Evolutionary conservation across 2,797 vertebrate species (phyloP), one percentile per base, ranked within the genome.

Genomic region (Halcyon chelicuti): DNA sequence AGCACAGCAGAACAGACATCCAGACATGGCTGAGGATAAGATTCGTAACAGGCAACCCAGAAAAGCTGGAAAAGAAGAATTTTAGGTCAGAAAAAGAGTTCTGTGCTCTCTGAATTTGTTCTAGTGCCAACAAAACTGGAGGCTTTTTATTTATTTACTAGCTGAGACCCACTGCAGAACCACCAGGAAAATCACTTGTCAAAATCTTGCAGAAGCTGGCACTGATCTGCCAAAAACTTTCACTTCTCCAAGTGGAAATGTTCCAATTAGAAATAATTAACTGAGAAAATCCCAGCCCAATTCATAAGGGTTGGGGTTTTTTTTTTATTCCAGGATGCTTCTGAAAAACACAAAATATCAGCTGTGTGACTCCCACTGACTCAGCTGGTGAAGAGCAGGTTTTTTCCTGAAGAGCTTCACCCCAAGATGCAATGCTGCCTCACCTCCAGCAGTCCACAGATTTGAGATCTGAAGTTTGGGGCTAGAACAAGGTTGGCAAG

Each of bases 231-330:
- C 73, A 83, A 54, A 65, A 87, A 94, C 52, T 86, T 93, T 84
- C 58, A 40, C 35, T 81, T 94, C 55, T 35, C 15, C 47, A 33
- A 7, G 22, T 57, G 81, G 65, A 60, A 20, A 52, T 57, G 60
- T 91, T 93, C 89, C 82, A 88, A 49, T 7, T 12, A 72, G 54
- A 93, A 94, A 90, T 57, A 87, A 91, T 78, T 81, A 67, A 84
- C 8, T 57, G 57, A 75, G 60, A 93, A 94, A 93, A 80, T 26
- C 58, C 76, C 62, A 65, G 57, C 7, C 63, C 66, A 42, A 28
- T 81, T 52, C 67, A 13, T 1, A 1, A 7, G 51, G 26, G 25
- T 26, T 47, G 12, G 26, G 1, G 4, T 37, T 51, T 3, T n/a
- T 67, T 81, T 55, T 57, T 60, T 7, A 62, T 39, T 57, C 68